Evolutionary conservation across 2,888 invertebrate species (phyloP), one percentile per base, ranked within the genome.

Genomic region (Erpobdella octoculata): DNA sequence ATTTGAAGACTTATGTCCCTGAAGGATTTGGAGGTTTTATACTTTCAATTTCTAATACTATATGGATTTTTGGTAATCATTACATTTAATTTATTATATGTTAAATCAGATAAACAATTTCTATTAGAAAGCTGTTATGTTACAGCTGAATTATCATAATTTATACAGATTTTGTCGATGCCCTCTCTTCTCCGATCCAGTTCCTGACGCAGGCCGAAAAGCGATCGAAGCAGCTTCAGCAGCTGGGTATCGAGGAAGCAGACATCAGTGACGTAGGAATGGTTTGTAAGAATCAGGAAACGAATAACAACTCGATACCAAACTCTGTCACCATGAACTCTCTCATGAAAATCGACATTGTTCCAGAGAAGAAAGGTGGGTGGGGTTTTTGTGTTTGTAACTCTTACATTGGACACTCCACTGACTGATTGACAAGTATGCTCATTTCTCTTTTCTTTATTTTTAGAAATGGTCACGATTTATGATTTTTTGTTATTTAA

Each of bases 1-100:
- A 96, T 85, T 88, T 98, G 74, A 97, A 97, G 87, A 99, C 98
- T 79, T 99, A 99, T 85, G 96, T 99, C 77, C 98, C 98, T 61
- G 96, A 97, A 85, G 98, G 97, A 66, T 91, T 97, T 81, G 94
- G 94, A 87, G 92, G 91, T 91, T 78, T 79, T 5, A 33, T 1
- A 6, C 1, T 18, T 12, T 18, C 5, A 1, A 8, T 5, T 33
- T 12, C 0, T n/a, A n/a, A n/a, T n/a, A n/a, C n/a, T n/a, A n/a
- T n/a, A n/a, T n/a, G n/a, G n/a, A n/a, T n/a, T n/a, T n/a, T n/a
- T n/a, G n/a, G n/a, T n/a, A n/a, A n/a, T n/a, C n/a, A n/a, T n/a
- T n/a, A n/a, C n/a, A 41, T 41, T 15, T 41, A 41, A n/a, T n/a
- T 41, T 41, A 41, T 41, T 15, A 41, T 41, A 41, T 41, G n/a